Conservation (phyloP, 2,888 invertebrate genomes). For the Matsumyia berberina region DNA sequence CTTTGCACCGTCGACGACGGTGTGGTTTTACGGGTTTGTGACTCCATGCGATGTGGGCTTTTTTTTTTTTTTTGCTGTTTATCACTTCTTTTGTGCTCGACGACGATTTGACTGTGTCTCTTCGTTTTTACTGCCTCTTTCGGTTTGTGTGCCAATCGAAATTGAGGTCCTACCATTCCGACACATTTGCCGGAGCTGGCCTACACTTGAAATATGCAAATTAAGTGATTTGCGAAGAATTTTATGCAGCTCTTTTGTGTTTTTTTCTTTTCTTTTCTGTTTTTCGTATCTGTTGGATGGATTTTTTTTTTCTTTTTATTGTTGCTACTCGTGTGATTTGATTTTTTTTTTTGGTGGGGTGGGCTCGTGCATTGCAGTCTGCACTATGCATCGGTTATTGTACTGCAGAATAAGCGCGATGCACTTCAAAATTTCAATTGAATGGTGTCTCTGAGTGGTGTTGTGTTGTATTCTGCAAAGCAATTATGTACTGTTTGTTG, state of each 20-base stretch:
- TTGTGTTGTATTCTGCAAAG: slow-evolving; percentile 61
- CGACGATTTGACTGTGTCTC: slow-evolving; percentile 16
- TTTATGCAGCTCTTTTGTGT: slow-evolving; percentile 48
- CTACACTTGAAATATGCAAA: slow-evolving; percentile 76
- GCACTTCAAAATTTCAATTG: slow-evolving; percentile 63
- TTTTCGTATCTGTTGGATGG: slow-evolving; percentile 8
- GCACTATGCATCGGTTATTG: slow-evolving; percentile 37
- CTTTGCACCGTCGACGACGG: not conserved
- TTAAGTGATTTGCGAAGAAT: slow-evolving; percentile 73
- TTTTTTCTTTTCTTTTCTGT: slow-evolving; percentile 7
- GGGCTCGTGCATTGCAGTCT: slow-evolving; percentile 40
- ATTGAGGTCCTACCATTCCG: slow-evolving; percentile 67
- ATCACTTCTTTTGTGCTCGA: slow-evolving; percentile 23
- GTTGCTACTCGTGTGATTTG: not conserved
- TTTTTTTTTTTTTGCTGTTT: slow-evolving; percentile 6
- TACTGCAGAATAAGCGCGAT: slow-evolving; percentile 64
- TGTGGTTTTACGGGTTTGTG: slow-evolving; percentile 29
- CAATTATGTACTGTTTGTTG: slow-evolving; percentile 33
- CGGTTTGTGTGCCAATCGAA: slow-evolving; percentile 60
- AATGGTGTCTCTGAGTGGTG: slow-evolving; percentile 60
- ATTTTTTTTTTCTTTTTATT: slow-evolving; percentile 5
- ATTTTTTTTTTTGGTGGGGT: slow-evolving; percentile 15
- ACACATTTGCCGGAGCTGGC: slow-evolving; percentile 67
- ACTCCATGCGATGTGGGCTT: slow-evolving; percentile 34
- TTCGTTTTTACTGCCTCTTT: slow-evolving; percentile 20